Evolutionary conservation across 2,888 invertebrate genomes (phyloP), one percentile per base, ranked within the genome.

Genomic region (Hofmannophila pseudospretella): DNA sequence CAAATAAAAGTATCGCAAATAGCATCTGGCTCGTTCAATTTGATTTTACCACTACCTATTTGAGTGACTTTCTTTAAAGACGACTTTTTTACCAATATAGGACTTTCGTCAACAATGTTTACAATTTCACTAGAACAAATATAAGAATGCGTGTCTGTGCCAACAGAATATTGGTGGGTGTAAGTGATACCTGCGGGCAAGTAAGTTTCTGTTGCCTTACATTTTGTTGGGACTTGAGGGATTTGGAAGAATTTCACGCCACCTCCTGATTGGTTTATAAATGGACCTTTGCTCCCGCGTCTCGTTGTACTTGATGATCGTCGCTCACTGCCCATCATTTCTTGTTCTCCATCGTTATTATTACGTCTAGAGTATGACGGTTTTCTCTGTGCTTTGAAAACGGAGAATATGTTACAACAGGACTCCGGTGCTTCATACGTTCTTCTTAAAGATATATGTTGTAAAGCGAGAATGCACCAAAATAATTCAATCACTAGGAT

Each of bases 401-500:
- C 4, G 3, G 12, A 27, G 2, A 11, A 27, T 2, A 27, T 7
- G 32, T 12, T 32, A 11, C 11, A 20, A 9, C 22, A 22, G 1
- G 11, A 10, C 1, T 3, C 2, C 20, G 7, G 11, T 4, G 3
- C 1, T 4, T 33, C 25, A 13, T 33, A 13, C 20, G 7, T 9
- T 33, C 16, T 33, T 25, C 10, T 33, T 9, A 9, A 8, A 7
- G 9, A 33, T 10, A 22, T 7, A 32, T 25, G 30, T 27, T 22
- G 20, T 7, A 63, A 34, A 7, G 61, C 54, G 1, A 58, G 58
- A 29, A 80, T 51, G 41, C 80, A 82, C 76, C 80, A 82, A 9
- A 63, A 47, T 22, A 81, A 27, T 64, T 84, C 82, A 4, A 81
- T 38, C 4, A 75, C 28, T 14, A 84, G 38, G 38, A 84, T 62